Evolutionary conservation across 2,888 invertebrate species (phyloP).

Genomic region (Melieria crassipennis): DNA sequence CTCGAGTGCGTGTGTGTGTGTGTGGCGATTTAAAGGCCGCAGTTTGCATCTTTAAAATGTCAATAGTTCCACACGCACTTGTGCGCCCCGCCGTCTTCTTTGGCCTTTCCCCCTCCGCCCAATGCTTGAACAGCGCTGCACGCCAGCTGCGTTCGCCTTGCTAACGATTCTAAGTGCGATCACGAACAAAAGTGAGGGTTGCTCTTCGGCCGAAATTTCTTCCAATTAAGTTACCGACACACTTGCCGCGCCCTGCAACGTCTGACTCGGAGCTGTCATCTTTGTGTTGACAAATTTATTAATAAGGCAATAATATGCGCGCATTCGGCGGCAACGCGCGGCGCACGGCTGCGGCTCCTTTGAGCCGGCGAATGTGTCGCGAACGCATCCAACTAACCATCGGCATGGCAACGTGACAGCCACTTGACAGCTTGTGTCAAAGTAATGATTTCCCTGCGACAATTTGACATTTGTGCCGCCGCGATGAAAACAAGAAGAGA

Average conservation of each 20-base stretch:
- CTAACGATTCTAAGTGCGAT: neutral
- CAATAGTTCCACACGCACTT: neutral
- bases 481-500: neutral
- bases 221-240: too few species aligned
- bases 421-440: slow-evolving; percentile 63
- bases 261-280: slow-evolving; percentile 49
- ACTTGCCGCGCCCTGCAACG: slow-evolving; percentile 35
- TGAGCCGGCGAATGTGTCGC: slow-evolving; percentile 11
- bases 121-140: neutral
- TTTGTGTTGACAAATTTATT: slow-evolving; percentile 64
- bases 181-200: too few species aligned
- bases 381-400: slow-evolving; percentile 42
- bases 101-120: neutral
- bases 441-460: slow-evolving; percentile 63
- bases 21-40: neutral
- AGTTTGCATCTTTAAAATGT: slow-evolving; percentile 8
- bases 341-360: neutral
- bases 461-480: slow-evolving; percentile 56
- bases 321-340: neutral
- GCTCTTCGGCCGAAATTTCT: too few species aligned
- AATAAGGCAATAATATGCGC: slow-evolving; percentile 57
- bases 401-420: slow-evolving; percentile 57
- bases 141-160: slow-evolving; percentile 1
- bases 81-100: neutral
- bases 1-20: neutral